phyloP scores from a whole-genome alignment of 2,888 invertebrate species.

The Thalpophila matura region DNA sequence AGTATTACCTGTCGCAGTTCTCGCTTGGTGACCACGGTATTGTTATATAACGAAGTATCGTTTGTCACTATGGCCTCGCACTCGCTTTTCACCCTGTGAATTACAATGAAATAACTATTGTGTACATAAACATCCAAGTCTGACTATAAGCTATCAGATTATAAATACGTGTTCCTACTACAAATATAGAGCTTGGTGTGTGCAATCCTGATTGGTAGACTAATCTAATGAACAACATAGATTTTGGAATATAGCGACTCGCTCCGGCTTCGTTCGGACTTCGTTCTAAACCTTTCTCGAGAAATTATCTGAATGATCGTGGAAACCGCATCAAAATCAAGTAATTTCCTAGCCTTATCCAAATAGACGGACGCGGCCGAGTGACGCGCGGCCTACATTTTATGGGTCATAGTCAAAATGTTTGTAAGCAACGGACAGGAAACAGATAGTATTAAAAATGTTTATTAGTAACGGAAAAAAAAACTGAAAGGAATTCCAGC shows the following conservation, averaged over 20 bases:
- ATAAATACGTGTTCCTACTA: constrained; percentile 31
- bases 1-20: constrained; percentile 81
- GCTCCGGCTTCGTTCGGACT: too few relatives aligned
- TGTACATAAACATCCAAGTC: constrained; percentile 46
- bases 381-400: too few relatives aligned
- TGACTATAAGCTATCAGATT: constrained; percentile 16
- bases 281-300: too few relatives aligned
- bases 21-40: constrained; percentile 73
- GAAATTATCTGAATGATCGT: too few relatives aligned
- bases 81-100: constrained; percentile 86
- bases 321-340: too few relatives aligned
- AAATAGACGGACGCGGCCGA: too few relatives aligned
- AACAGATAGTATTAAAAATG: too few relatives aligned
- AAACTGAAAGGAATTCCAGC: too few relatives aligned
- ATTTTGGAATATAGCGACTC: not conserved
- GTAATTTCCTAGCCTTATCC: too few relatives aligned
- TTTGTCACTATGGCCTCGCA: constrained; percentile 86
- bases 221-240: not conserved
- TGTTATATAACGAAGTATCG: constrained; percentile 79
- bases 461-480: too few relatives aligned
- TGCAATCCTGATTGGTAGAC: not conserved
- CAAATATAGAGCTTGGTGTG: constrained; percentile 1
- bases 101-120: constrained; percentile 65
- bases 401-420: too few relatives aligned
- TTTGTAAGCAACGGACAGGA: too few relatives aligned